Evolutionary conservation across 2,113 vertebrate species (phyloP).

Genomic region (Hippocampus zosterae): DNA sequence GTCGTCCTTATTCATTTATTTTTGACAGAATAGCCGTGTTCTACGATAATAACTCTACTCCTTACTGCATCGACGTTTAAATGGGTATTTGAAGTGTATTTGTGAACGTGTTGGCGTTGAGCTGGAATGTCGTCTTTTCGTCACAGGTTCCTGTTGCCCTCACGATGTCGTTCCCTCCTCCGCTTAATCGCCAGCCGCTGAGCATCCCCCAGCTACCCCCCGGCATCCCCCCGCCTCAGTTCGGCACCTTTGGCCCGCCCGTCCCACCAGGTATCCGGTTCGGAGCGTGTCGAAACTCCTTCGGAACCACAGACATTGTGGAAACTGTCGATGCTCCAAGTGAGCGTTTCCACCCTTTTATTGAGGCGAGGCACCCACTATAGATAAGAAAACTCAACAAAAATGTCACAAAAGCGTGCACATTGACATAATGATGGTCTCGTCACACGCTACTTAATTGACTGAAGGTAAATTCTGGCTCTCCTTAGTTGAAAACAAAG

Average conservation of each 20-base stretch:
- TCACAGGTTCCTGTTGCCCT: constrained; percentile 68
- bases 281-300: background rate
- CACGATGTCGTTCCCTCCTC: constrained; percentile 94
- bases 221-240: constrained; percentile 90
- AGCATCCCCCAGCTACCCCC: constrained; percentile 80
- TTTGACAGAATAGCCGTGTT: background rate
- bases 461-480: too few species aligned
- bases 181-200: constrained; percentile 86
- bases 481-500: too few species aligned
- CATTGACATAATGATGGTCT: background rate
- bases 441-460: too few species aligned
- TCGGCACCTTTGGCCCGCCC: constrained; percentile 83
- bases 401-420: background rate
- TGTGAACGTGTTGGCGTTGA: background rate
- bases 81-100: background rate
- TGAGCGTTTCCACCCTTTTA: background rate
- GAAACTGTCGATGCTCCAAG: background rate
- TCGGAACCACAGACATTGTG: background rate
- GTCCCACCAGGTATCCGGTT: constrained; percentile 76
- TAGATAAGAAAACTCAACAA: background rate
- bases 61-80: background rate
- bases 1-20: too few species aligned
- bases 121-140: constrained; percentile 2
- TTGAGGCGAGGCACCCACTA: background rate
- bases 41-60: background rate